phyloP scores from a whole-genome alignment of 2,888 invertebrate species.

The Pristionchus fissidentatus region DNA sequence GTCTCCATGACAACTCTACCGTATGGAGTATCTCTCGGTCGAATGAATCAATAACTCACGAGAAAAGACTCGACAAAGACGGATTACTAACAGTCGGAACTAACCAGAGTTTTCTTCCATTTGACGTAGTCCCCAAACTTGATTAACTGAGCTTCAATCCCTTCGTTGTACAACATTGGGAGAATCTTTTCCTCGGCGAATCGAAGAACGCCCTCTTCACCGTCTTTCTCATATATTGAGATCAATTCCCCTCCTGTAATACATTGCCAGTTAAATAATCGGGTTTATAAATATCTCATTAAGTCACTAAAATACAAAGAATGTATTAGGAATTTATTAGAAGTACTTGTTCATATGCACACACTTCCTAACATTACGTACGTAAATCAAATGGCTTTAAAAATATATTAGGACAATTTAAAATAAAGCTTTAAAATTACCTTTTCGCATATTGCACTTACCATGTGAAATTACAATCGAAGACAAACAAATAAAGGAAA shows the following conservation, averaged over 20 bases:
- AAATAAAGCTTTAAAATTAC: background rate
- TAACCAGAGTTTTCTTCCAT: slow-evolving; percentile 81
- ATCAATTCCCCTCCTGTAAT: slow-evolving; percentile 85
- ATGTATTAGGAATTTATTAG: no score
- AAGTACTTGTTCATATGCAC: no score
- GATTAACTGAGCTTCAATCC: slow-evolving; percentile 86
- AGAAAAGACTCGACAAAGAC: background rate
- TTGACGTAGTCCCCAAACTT: slow-evolving; percentile 87
- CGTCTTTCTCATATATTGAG: slow-evolving; percentile 81
- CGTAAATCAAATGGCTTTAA: no score
- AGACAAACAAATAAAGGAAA: background rate
- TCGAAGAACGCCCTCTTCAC: slow-evolving; percentile 82
- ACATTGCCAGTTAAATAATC: no score
- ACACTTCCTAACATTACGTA: no score
- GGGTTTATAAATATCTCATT: no score
- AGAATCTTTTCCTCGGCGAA: slow-evolving; percentile 69
- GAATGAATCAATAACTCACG: background rate
- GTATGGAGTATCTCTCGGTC: no score
- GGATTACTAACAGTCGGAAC: slow-evolving; percentile 19
- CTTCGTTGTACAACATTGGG: slow-evolving; percentile 80
- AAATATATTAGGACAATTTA: background rate
- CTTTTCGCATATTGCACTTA: background rate
- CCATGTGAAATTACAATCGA: background rate
- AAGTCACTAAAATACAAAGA: no score
- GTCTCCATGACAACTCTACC: slow-evolving; percentile 23